Conservation (phyloP, 2,113 vertebrate species). For the Rhabdornis inornatus region DNA sequence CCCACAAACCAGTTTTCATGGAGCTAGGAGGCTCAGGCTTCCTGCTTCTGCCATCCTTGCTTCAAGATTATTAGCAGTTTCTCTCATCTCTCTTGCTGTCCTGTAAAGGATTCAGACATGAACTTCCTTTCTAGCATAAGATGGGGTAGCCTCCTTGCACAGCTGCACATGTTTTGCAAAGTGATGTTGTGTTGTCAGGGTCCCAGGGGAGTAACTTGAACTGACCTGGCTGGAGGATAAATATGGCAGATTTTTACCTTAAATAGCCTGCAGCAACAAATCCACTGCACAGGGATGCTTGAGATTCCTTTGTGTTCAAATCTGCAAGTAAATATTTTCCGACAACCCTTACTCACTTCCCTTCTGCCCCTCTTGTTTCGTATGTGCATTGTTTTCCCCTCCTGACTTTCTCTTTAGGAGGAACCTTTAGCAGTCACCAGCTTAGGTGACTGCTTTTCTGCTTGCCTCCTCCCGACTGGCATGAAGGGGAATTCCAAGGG, state of each 20-base stretch:
- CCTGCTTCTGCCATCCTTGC: not conserved
- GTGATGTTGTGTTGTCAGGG: not conserved
- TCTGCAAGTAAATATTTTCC: not conserved
- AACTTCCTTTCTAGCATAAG: not conserved
- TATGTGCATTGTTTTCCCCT: not conserved
- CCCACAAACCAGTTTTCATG: not conserved
- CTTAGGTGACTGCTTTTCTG: not conserved
- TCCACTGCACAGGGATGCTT: not conserved
- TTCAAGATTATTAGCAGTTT: not conserved
- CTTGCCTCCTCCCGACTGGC: not conserved
- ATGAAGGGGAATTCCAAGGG: not conserved
- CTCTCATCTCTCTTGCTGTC: not conserved
- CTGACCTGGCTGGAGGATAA: not conserved
- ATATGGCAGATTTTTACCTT: not conserved
- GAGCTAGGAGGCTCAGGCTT: not conserved
- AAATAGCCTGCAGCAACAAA: not conserved
- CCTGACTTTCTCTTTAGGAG: not conserved
- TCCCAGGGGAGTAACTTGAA: not conserved
- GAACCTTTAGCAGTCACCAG: not conserved
- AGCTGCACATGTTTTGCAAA: not conserved
- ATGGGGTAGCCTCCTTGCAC: not conserved
- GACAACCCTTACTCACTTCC: slow-evolving; percentile 21
- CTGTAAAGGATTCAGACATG: not conserved
- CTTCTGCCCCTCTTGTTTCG: not conserved
- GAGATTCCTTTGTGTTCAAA: not conserved